Base-by-base conservation (phyloP, 1,140 invertebrate genomes). In the Musca vetustissima region DNA sequence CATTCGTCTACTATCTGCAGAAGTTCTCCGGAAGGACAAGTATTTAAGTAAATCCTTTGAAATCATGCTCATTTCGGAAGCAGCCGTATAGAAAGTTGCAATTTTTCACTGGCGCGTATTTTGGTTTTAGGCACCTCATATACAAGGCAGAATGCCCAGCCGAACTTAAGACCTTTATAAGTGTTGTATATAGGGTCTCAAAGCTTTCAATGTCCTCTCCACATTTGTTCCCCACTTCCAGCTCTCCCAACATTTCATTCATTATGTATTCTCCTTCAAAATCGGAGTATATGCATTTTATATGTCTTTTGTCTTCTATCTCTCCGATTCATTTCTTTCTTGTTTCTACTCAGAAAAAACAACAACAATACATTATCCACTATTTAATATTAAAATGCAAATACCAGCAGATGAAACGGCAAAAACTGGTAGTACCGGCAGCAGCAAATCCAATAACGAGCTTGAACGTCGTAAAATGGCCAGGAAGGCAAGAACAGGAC, bases 341-440 rank as follows among this genome's bases (percentile, higher is more conserved):
- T 4, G 8, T 28, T 28, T 8, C 8, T 43, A 68, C 28, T 67
- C 66, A 81, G 79, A 76, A 75, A 81, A 81, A 81, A 81, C 76
- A 77, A 81, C 79, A 72, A 81, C 79, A 74, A 79, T 80, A 76
- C 77, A 81, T 77, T 81, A 81, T 81, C 79, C 79, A 75, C 72
- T 81, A 70, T 81, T 81, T 81, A 81, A 81, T 79, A 73, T 81
- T 64, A 79, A 81, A 81, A 79, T 81, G 79, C 72, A 78, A 70
- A 78, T 81, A 76, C 77, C 79, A 81, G 79, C 79, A 73, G 79
- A 81, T 73, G 77, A 69, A 87, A 87, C 71, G 76, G 57, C 28
- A 11, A 19, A 61, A n/a, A 61, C 57, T 17, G 32, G 57, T 61
- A 19, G 28, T 19, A 17, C 24, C 7, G 14, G 22, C 11, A 61